Evolutionary conservation across 1,140 invertebrate genomes (phyloP).

Genomic region (Eupristina koningsbergeri): DNA sequence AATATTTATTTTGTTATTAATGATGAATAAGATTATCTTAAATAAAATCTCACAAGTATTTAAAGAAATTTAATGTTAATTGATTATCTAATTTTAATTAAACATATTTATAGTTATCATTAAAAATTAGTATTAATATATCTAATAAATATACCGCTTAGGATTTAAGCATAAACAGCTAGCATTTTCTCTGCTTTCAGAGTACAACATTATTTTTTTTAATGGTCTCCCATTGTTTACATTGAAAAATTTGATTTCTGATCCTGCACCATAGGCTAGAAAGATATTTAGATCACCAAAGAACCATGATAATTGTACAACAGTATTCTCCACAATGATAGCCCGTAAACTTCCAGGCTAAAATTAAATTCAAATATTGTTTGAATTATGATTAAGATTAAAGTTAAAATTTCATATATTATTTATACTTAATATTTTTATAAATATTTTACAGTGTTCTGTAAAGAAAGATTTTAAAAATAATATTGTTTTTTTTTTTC

Average conservation of each 20-base stretch:
- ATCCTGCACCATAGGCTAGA: conserved; percentile 64
- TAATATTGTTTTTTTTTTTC: conserved; percentile 15
- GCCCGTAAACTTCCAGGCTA: conserved; percentile 59
- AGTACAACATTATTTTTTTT: conserved; percentile 60
- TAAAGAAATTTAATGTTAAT: too few species aligned
- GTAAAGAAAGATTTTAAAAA: neutral
- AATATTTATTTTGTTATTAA: neutral
- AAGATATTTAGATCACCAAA: conserved; percentile 64
- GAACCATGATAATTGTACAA: conserved; percentile 66
- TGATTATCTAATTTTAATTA: too few species aligned
- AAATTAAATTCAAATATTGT: conserved; percentile 23
- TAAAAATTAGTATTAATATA: neutral
- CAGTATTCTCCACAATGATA: conserved; percentile 64
- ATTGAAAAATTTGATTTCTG: conserved; percentile 63
- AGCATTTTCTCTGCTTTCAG: conserved; percentile 59
- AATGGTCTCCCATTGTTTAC: conserved; percentile 58
- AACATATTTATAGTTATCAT: neutral
- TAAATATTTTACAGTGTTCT: neutral
- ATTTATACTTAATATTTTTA: too few species aligned
- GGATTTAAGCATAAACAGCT: conserved; percentile 65
- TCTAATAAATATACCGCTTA: neutral
- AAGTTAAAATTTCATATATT: too few species aligned
- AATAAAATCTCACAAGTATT: too few species aligned
- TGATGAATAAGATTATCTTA: too few species aligned
- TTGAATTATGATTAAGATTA: too few species aligned